Percentiles rank a stretch among this genome's conserved stretches.
Evolutionary conservation across 1,140 invertebrate genomes (phyloP).

Genomic region (Acyrthosiphon pisum): DNA sequence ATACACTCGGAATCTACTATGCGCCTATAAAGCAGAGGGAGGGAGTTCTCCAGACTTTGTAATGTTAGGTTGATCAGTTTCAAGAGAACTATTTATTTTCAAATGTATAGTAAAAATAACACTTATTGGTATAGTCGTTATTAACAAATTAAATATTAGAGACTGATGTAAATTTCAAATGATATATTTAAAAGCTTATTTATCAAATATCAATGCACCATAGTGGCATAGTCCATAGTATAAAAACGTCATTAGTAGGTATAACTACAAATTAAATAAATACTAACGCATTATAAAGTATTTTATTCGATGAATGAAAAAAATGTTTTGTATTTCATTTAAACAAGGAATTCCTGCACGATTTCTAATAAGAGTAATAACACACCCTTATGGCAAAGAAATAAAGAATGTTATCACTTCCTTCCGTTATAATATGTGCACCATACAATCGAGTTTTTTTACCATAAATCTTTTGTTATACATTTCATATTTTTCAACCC

Average conservation of each 20-base stretch:
- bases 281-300: background rate
- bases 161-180: background rate
- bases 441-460: background rate
- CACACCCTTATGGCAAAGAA: background rate
- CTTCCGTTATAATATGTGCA: background rate
- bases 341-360: background rate
- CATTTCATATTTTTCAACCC: background rate
- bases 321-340: conserved; percentile 7
- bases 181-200: background rate
- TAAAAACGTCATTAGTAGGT: conserved; percentile 38
- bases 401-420: background rate
- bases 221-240: background rate
- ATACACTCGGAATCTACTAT: background rate
- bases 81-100: background rate
- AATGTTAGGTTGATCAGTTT: background rate
- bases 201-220: background rate
- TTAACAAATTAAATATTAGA: background rate
- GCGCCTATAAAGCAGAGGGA: background rate
- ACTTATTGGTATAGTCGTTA: background rate
- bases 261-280: conserved; percentile 38
- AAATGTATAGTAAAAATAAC: background rate
- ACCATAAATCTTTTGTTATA: conserved; percentile 8
- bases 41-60: background rate
- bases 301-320: conserved; percentile 27
- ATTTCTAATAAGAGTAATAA: conserved; percentile 36